These are phyloP conservation scores for Polydrusus pterygomalis DNA, from an alignment of 2,888 invertebrate species.

Conservation along the genomic window DNA sequence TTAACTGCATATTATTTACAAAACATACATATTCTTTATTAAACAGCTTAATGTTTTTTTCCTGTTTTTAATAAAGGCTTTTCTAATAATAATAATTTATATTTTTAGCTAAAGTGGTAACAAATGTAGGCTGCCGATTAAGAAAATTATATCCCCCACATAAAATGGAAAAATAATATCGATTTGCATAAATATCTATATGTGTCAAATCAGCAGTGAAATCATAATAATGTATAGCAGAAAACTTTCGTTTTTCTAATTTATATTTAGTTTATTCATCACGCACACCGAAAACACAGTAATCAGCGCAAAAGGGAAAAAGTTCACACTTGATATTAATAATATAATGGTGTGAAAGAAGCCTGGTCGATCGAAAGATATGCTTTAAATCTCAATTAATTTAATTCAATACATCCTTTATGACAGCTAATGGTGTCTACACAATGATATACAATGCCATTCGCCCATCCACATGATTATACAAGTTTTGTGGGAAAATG, in stretches of 20 bases:
- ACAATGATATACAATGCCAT: slow-evolving; percentile 30
- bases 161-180: slow-evolving; percentile 27
- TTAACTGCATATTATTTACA: too few species aligned
- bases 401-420: slow-evolving; percentile 59
- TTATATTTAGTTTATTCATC: slow-evolving; percentile 37
- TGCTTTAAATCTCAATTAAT: slow-evolving; percentile 59
- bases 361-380: slow-evolving; percentile 46
- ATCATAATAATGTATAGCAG: slow-evolving; percentile 22
- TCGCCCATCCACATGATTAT: slow-evolving; percentile 38
- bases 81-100: slow-evolving; percentile 10
- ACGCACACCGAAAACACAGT: slow-evolving; percentile 24
- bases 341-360: slow-evolving; percentile 52
- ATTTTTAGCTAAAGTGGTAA: slow-evolving; percentile 15
- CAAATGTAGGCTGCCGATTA: slow-evolving; percentile 19
- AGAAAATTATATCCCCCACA: slow-evolving; percentile 22
- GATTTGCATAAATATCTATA: slow-evolving; percentile 36
- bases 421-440: slow-evolving; percentile 47
- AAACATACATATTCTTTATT: too few species aligned
- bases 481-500: slow-evolving; percentile 36
- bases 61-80: not conserved
- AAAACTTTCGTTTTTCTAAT: slow-evolving; percentile 31
- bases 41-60: too few species aligned
- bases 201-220: slow-evolving; percentile 32
- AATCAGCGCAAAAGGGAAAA: slow-evolving; percentile 30
- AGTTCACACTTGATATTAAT: slow-evolving; percentile 33